phyloP scores from a whole-genome alignment of 2,797 vertebrate genomes.

The Propithecus perrieri region DNA sequence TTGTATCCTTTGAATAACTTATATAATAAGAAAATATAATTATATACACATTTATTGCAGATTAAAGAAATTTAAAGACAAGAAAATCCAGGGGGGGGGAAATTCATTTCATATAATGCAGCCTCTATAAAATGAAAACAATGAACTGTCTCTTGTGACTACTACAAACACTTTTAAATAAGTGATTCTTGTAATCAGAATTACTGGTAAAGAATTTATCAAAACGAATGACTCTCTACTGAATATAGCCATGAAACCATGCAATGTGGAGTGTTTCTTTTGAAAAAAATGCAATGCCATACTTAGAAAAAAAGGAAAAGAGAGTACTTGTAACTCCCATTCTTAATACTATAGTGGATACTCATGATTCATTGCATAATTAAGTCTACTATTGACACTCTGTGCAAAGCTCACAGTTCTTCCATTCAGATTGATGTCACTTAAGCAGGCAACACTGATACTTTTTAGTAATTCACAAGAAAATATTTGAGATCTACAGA shows the following conservation, averaged over 20 bases:
- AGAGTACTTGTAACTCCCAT: neutral
- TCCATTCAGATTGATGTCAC: neutral
- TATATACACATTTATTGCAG: neutral
- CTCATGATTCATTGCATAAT: neutral
- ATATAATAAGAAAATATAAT: neutral
- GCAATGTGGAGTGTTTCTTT: neutral
- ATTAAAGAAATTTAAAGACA: neutral
- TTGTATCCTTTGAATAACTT: neutral
- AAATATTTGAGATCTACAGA: neutral
- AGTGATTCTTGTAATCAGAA: constrained; percentile 29
- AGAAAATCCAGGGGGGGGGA: neutral
- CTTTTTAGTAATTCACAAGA: neutral
- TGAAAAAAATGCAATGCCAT: neutral
- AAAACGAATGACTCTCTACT: constrained; percentile 45
- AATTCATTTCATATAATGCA: neutral
- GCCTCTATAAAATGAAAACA: constrained; percentile 9
- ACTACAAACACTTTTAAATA: constrained; percentile 15
- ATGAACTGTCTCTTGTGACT: neutral
- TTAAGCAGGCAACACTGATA: neutral
- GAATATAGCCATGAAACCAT: neutral
- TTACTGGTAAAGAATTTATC: constrained; percentile 32
- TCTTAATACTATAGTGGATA: neutral
- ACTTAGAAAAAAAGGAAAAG: neutral
- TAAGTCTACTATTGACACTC: neutral
- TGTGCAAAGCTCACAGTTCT: neutral